These are phyloP conservation scores for Pseudolaguvia tuberculata DNA, from an alignment of 2,113 vertebrate species.

Conservation along the genomic window DNA sequence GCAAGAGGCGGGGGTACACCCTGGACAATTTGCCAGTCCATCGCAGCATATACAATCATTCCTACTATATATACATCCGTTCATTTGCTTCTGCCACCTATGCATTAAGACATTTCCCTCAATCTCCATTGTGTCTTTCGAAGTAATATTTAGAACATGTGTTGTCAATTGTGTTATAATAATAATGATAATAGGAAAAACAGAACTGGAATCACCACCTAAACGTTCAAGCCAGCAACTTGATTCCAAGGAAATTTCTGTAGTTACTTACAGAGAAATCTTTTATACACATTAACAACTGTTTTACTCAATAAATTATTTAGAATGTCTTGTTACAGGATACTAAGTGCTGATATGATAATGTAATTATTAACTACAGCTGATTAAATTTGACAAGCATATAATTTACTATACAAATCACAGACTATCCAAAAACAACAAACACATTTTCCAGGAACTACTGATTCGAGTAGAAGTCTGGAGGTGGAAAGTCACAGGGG, in stretches of 20 bases:
- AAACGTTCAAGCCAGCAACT: neutral
- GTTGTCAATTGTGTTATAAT: neutral
- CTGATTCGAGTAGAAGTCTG: neutral
- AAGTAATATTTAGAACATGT: neutral
- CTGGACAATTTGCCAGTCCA: too few species aligned
- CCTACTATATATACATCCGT: too few species aligned
- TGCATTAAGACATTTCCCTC: neutral
- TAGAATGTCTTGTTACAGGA: neutral
- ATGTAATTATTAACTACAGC: neutral
- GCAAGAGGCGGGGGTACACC: too few species aligned
- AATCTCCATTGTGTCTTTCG: conserved; percentile 19
- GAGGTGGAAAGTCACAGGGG: neutral
- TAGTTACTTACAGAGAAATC: neutral
- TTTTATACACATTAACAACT: neutral
- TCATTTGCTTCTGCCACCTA: neutral
- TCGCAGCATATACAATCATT: too few species aligned
- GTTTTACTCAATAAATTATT: neutral
- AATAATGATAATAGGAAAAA: neutral
- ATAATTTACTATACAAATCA: neutral
- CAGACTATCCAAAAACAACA: neutral
- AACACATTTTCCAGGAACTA: neutral
- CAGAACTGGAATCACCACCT: neutral
- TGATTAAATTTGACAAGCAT: too few species aligned
- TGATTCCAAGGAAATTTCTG: neutral
- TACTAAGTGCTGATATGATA: neutral